Evolutionary conservation across 2,888 invertebrate genomes (phyloP).

Genomic region (Drosophila hawaiiensis): DNA sequence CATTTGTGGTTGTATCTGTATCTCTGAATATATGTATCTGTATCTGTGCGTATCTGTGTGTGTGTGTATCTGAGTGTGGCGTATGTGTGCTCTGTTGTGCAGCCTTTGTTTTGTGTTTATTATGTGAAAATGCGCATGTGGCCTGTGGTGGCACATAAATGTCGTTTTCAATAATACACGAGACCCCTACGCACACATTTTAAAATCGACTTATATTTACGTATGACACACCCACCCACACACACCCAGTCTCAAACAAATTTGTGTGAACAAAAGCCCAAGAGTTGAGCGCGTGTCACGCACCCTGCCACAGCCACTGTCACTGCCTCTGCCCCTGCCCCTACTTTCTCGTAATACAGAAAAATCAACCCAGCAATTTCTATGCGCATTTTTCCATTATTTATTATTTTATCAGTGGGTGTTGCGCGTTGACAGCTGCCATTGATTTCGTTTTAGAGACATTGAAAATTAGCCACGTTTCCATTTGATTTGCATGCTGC

Average conservation of each 20-base stretch:
- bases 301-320: constrained; percentile 23
- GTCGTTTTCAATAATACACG: constrained; percentile 74
- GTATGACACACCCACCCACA: constrained; percentile 14
- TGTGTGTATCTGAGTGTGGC: background rate
- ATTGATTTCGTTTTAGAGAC: constrained; percentile 63
- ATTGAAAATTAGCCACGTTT: constrained; percentile 74
- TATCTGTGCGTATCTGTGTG: constrained; percentile 7
- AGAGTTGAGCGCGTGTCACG: constrained; percentile 65
- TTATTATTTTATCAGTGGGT: constrained; percentile 63
- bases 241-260: background rate
- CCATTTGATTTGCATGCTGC: constrained; percentile 49
- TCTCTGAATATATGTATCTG: constrained; percentile 13
- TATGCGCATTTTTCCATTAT: constrained; percentile 80
- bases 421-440: constrained; percentile 60
- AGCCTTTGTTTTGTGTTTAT: constrained; percentile 46
- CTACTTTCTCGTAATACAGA: background rate
- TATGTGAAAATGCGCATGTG: constrained; percentile 77
- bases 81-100: background rate
- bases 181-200: constrained; percentile 45
- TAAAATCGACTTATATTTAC: constrained; percentile 60
- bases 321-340: fast-evolving
- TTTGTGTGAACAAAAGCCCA: constrained; percentile 46
- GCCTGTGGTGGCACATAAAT: constrained; percentile 65
- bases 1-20: constrained; percentile 39
- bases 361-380: constrained; percentile 46